Evolutionary conservation across 1,140 invertebrate genomes (phyloP).

Genomic region (Chironomus tepperi): DNA sequence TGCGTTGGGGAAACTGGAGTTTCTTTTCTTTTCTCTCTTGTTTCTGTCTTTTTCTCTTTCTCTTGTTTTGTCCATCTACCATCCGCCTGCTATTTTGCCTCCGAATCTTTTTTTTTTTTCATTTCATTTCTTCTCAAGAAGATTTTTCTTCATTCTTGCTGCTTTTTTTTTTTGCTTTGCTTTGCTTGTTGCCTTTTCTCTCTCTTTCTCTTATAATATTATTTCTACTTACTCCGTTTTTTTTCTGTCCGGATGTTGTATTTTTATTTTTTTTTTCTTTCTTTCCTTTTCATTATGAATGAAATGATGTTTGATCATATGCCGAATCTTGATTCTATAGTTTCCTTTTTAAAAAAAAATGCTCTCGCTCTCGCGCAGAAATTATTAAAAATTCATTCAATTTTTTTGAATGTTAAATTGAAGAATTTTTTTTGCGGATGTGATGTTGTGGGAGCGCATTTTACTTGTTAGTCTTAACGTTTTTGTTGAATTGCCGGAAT

Average conservation of each 20-base stretch:
- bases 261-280: slow-evolving; percentile 11
- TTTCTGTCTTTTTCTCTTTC: neutral
- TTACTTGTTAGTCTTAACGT: no score
- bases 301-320: slow-evolving; percentile 23
- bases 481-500: no score
- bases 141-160: neutral
- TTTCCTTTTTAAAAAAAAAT: slow-evolving; percentile 2
- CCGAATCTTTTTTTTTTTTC: neutral
- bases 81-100: neutral
- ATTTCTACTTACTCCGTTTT: neutral
- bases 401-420: no score
- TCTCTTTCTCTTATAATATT: neutral
- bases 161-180: neutral
- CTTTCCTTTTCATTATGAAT: slow-evolving; percentile 12
- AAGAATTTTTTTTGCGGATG: no score
- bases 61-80: neutral
- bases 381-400: no score
- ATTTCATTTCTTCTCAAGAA: neutral
- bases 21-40: neutral
- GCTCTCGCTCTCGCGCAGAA: neutral
- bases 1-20: neutral
- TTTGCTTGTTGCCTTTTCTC: neutral
- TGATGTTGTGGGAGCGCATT: no score
- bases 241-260: slow-evolving; percentile 18
- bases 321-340: slow-evolving; percentile 17